Base-by-base conservation (phyloP, 2,797 vertebrate species). In the Sebastes cheni region DNA sequence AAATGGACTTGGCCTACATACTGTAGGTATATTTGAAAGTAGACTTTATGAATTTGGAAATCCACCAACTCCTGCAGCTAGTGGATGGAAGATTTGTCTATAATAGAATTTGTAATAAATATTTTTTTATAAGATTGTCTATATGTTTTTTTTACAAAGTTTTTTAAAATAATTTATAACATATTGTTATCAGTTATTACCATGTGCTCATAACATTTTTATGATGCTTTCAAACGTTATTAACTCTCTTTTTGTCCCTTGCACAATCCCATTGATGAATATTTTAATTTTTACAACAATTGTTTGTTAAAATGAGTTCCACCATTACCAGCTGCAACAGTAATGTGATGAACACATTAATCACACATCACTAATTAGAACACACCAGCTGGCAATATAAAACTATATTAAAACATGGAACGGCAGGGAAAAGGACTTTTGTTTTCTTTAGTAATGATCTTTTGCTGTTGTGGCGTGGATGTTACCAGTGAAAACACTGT, bases 1-100 rank as follows among this genome's bases (percentile, higher is more conserved):
- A 83, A 67, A 25, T 62, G 22, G 30, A 20, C 68, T 67, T 80
- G 65, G n/a, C 55, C 69, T 82, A 67, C 54, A 74, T 82, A 64
- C 69, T 29, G 34, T 5, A 27, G 22, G 39, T 23, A 56, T 5
- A 32, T 25, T 3, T 58, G 16, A 74, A 18, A 77, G 58, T n/a
- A 58, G 34, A 56, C 16, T 32, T 81, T 42, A 32, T 75, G 16
- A 32, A 42, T 85, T 72, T 78, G 27, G 27, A 30, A 74, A 75
- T 7, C 32, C 50, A 52, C 9, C n/a, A 29, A 39, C 32, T 68
- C 22, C 67, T 70, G 55, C 75, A 69, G 27, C 22, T 54, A 7
- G 5, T 3, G 4, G 25, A 39, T 42, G 23, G 29, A 66, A 29
- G 25, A 6, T 22, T 32, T 27, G 30, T 69, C 18, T 25, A 6